phyloP scores from a whole-genome alignment of 2,113 vertebrate genomes.

The Galbula dea region DNA sequence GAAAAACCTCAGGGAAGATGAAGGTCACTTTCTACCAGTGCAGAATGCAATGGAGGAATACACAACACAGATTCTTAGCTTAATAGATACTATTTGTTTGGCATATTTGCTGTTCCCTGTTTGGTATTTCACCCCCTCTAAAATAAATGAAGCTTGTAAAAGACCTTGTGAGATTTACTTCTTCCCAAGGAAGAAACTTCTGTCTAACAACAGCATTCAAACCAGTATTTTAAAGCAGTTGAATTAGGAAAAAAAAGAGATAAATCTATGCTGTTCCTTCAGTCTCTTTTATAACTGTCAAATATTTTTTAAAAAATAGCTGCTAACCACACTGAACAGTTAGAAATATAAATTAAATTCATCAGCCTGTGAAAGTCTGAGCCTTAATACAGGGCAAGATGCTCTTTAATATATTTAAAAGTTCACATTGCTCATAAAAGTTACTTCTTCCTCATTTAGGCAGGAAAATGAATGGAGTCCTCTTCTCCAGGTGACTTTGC shows the following conservation, averaged over 20 bases:
- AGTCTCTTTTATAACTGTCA: conserved; percentile 35
- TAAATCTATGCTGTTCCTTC: conserved; percentile 27
- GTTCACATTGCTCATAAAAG: conserved; percentile 72
- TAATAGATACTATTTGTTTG: conserved; percentile 37
- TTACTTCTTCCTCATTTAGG: conserved; percentile 76
- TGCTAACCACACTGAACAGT: conserved; percentile 1
- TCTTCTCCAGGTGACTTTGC: conserved; percentile 85
- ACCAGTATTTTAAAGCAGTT: conserved; percentile 14
- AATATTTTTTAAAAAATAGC: conserved; percentile 27
- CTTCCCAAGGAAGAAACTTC: conserved; percentile 36
- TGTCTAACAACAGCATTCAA: conserved; percentile 11
- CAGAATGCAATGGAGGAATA: neutral
- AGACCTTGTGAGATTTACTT: conserved; percentile 17
- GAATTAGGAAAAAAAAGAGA: neutral
- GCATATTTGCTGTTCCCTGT: neutral
- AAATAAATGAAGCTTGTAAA: conserved; percentile 49
- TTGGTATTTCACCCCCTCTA: neutral
- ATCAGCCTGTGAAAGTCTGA: conserved; percentile 58
- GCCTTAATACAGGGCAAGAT: conserved; percentile 58
- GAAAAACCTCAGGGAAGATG: neutral
- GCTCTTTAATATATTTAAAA: conserved; percentile 70
- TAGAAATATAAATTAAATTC: conserved; percentile 65
- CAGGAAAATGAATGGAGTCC: conserved; percentile 81
- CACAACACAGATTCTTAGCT: neutral
- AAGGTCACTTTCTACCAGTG: neutral